Evolutionary conservation across 1,140 invertebrate species (phyloP), one percentile per base, ranked within the genome.

Genomic region (Antheraea mylitta): DNA sequence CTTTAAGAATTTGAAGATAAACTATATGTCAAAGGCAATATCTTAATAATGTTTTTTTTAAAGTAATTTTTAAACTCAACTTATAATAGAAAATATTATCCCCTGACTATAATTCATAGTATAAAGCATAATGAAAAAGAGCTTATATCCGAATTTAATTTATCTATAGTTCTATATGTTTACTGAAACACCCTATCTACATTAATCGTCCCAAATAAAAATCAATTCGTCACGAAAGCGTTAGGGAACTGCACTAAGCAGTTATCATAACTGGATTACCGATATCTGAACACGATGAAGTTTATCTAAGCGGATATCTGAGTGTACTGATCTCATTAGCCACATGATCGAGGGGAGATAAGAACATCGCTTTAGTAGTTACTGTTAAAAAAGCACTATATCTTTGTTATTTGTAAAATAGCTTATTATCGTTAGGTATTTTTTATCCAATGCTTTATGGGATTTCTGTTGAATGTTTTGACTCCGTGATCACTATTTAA

Each of bases 231-330:
- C 16, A 53, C 45, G 45, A 53, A 13, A 9, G 16, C 45, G 45
- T 53, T 16, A 13, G 45, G 45, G 45, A n/a, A 6, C 5, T 16
- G 45, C 13, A 16, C 45, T 5, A 13, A 53, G 16, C 45, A 53
- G 45, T 53, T 53, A 53, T 53, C 45, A 53, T 53, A 53, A 53
- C 45, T 53, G 45, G 45, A 53, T 53, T 53, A 53, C 16, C 45
- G 45, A 13, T 53, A 53, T 16, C 16, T n/a, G 11, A 16, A 53
- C 45, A 13, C 45, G 45, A 53, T 53, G 13, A 6, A 53, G 45
- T 53, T 53, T 53, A 53, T 53, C 45, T 16, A 16, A 53, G 45
- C 11, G 45, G 45, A 53, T 53, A 53, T 53, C 45, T 53, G 11
- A 53, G 45, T 53, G 16, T 53, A 53, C 11, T 13, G 45, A 53